These are phyloP conservation scores for Sphaerophoria rueppellii DNA, from an alignment of 2,888 invertebrate genomes.

Conservation along the genomic window DNA sequence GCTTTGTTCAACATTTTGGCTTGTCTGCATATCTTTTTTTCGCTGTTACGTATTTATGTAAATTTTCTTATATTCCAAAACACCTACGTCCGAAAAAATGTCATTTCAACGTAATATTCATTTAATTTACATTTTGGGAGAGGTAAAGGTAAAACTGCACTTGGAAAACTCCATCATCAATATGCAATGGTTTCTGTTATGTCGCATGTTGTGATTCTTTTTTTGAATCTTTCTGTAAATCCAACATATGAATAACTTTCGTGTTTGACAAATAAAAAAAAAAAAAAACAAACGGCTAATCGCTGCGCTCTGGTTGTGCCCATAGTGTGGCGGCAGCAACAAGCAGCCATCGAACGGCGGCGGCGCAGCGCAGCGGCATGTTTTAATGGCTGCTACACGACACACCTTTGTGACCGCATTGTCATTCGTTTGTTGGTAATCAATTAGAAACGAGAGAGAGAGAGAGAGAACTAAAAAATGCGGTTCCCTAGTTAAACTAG, in stretches of 20 bases:
- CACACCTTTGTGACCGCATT: conserved; percentile 74
- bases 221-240: neutral
- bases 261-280: conserved; percentile 41
- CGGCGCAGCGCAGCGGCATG: conserved; percentile 32
- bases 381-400: conserved; percentile 64
- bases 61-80: neutral
- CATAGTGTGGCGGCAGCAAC: conserved; percentile 49
- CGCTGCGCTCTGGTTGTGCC: conserved; percentile 70
- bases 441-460: conserved; percentile 68
- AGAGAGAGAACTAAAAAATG: conserved; percentile 53
- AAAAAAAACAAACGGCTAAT: neutral
- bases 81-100: conserved; percentile 3
- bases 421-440: conserved; percentile 73
- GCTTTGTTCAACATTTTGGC: too few relatives aligned
- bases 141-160: conserved; percentile 28
- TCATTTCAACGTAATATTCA: neutral
- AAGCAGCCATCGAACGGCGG: too few relatives aligned
- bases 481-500: conserved; percentile 44
- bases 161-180: conserved; percentile 27
- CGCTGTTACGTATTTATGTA: too few relatives aligned
- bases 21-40: too few relatives aligned
- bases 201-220: neutral
- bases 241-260: conserved; percentile 12
- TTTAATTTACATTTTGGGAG: conserved; percentile 14
- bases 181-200: conserved; percentile 13